Evolutionary conservation across 2,113 vertebrate species (phyloP), one percentile per base, ranked within the genome.

Genomic region (Sceloporus tristichus): DNA sequence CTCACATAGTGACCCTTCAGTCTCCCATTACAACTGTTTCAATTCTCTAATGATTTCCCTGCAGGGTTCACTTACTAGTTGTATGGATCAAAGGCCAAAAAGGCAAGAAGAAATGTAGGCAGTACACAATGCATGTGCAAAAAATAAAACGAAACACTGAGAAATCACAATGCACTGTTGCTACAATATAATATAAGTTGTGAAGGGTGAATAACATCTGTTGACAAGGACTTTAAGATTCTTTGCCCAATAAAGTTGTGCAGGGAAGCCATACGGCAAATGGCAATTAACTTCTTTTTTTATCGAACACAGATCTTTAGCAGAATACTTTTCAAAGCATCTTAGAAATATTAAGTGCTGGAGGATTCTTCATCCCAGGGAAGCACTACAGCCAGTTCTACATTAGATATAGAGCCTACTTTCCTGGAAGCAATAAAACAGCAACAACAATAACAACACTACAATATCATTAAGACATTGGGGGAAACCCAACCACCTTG

Each of bases 11-110:
- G 93, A 96, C 94, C 94, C 89, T 87, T 95, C 90, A 89, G 89
- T 90, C 65, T 80, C 86, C 88, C 78, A 92, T 89, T 19, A 76
- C 88, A 94, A 93, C 75, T 18, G 3, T 91, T 93, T 80, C 88
- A 93, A 79, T 93, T 95, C 94, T 94, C 93, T 96, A 96, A 96
- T 94, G 93, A 95, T 94, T 94, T 96, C 94, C 95, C 94, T 92
- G 91, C 92, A 96, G 95, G 92, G 92, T 94, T 96, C 95, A 95
- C 94, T 95, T 94, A 95, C 93, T 92, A 96, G 90, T 94, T 48
- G 48, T 95, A 93, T 93, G 90, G 93, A 95, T 95, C 94, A 96
- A 96, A 96, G 95, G 93, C 94, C 86, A 87, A 0, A 91, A 93
- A 96, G 91, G 88, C 92, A 89, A 91, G 88, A 87, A 92, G 80